Evolutionary conservation across 37 sponge, comb jelly and placozoan species (phyloP).

Genomic region (Cliona cf. orientalis): DNA sequence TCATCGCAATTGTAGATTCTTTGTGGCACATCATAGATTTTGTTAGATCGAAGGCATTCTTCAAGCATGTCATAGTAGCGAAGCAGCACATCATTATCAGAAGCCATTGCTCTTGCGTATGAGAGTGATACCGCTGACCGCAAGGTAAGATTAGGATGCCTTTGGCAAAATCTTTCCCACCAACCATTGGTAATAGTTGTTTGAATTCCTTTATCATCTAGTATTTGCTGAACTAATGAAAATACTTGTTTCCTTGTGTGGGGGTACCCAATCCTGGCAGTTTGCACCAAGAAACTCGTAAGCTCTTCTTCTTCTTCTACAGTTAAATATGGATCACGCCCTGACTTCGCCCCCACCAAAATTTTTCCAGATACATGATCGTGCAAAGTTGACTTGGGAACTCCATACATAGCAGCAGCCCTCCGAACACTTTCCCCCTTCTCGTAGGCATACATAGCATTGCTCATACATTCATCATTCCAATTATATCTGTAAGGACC

Average conservation of each 20-base stretch:
- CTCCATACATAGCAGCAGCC: not conserved
- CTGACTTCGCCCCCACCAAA: not conserved
- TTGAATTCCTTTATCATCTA: too few relatives aligned
- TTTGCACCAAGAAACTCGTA: not conserved
- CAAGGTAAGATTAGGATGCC: not conserved
- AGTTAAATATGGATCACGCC: conserved; percentile 8
- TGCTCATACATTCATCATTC: too few relatives aligned
- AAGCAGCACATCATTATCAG: not conserved
- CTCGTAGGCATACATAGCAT: too few relatives aligned
- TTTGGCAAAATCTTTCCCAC: conserved; percentile 5
- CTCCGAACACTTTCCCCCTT: not conserved
- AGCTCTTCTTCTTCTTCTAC: conserved; percentile 20
- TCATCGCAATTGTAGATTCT: conserved; percentile 10
- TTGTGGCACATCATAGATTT: conserved; percentile 1
- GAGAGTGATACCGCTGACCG: not conserved
- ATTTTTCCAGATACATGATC: not conserved
- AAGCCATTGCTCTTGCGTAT: too few relatives aligned
- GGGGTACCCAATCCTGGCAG: conserved; percentile 16
- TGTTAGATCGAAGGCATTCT: not conserved
- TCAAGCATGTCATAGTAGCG: conserved; percentile 4
- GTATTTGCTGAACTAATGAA: conserved; percentile 1
- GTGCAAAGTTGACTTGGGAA: not conserved
- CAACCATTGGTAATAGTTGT: not conserved
- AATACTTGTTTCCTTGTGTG: conserved; percentile 9
- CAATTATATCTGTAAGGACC: too few relatives aligned